Conservation (phyloP, 1,140 invertebrate species). For the Drosophila tropicalis region DNA sequence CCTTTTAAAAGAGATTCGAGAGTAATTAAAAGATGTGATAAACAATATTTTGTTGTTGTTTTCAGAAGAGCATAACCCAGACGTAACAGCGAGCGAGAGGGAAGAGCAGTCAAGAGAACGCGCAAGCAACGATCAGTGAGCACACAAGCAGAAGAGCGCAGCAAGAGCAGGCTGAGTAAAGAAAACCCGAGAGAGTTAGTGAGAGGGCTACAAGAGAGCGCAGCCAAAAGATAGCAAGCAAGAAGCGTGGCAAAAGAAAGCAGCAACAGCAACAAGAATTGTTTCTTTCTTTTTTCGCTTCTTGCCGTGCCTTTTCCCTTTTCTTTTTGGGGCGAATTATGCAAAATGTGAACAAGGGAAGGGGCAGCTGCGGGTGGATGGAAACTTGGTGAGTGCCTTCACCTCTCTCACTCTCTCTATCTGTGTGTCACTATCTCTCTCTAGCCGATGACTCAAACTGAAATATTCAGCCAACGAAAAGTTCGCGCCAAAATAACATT, state of each 20-base stretch:
- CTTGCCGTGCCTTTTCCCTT: slow-evolving; percentile 26
- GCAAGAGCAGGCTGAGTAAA: slow-evolving; percentile 18
- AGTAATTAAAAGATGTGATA: slow-evolving; percentile 79
- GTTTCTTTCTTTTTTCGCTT: slow-evolving; percentile 26
- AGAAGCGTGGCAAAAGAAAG: slow-evolving; percentile 68
- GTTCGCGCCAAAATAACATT: slow-evolving; percentile 63
- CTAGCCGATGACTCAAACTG: slow-evolving; percentile 63
- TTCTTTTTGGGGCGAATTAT: slow-evolving; percentile 16
- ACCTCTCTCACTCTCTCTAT: not conserved
- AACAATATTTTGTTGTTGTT: slow-evolving; percentile 53
- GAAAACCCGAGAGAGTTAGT: slow-evolving; percentile 22
- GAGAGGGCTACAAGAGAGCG: slow-evolving; percentile 10
- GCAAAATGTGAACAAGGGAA: slow-evolving; percentile 43
- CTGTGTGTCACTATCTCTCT: not conserved
- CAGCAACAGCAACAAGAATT: slow-evolving; percentile 29
- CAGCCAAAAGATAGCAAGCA: slow-evolving; percentile 36
- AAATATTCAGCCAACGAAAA: slow-evolving; percentile 46
- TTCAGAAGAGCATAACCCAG: slow-evolving; percentile 18
- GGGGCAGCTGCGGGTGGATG: slow-evolving; percentile 10
- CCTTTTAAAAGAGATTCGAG: slow-evolving; percentile 64
- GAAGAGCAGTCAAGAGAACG: not conserved
- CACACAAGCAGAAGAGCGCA: not conserved
- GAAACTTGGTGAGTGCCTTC: not conserved
- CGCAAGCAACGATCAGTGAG: not conserved
- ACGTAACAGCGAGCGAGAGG: slow-evolving; percentile 9